Percentiles rank a stretch among this genome's conserved stretches.
Evolutionary conservation across 2,888 invertebrate species (phyloP).

Genomic region (Chironomus riparius): DNA sequence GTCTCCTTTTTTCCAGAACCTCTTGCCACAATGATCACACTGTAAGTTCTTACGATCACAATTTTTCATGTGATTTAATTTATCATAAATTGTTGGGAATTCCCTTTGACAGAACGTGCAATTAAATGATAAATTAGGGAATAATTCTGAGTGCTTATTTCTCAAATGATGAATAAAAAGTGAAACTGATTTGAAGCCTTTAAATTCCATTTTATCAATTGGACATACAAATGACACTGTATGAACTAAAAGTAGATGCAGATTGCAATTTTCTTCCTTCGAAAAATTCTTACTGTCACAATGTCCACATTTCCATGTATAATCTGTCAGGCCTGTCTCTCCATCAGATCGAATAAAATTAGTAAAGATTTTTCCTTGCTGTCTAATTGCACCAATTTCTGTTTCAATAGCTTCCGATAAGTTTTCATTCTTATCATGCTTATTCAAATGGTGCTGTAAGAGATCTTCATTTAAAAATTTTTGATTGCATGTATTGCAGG

Average conservation of each 20-base stretch:
- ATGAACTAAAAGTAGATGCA: neutral
- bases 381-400: neutral
- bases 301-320: slow-evolving; percentile 12
- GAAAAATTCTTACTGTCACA: neutral
- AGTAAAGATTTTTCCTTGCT: neutral
- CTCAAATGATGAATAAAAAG: slow-evolving; percentile 11
- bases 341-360: neutral
- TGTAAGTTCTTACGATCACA: neutral
- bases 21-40: slow-evolving; percentile 21
- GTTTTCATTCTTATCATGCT: neutral
- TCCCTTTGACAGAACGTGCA: neutral
- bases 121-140: neutral
- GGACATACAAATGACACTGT: neutral
- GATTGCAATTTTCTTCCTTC: neutral
- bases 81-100: slow-evolving; percentile 11
- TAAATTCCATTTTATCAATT: slow-evolving; percentile 3
- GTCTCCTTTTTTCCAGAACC: slow-evolving; percentile 1
- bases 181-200: slow-evolving; percentile 10
- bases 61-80: slow-evolving; percentile 16
- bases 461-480: neutral
- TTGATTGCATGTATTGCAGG: neutral
- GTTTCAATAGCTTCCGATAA: neutral
- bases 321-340: neutral
- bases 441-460: neutral
- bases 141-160: slow-evolving; percentile 9